phyloP scores from a whole-genome alignment of 2,113 vertebrate genomes.

The Notothenia coriiceps region DNA sequence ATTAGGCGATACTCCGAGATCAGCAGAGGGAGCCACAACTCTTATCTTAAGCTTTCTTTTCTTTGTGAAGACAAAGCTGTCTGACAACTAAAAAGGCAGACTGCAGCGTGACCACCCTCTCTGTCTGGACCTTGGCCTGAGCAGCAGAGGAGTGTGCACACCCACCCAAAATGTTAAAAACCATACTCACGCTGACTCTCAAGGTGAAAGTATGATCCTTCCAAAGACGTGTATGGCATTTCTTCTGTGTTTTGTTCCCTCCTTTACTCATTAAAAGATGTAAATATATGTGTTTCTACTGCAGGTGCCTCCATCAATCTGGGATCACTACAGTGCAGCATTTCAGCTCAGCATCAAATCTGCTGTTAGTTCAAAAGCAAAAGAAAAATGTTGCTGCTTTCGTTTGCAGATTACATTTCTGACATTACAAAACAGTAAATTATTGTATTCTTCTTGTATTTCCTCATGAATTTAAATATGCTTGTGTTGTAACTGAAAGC shows the following conservation, averaged over 20 bases:
- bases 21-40: conserved; percentile 78
- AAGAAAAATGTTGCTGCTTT: not conserved
- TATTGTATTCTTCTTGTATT: not conserved
- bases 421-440: not conserved
- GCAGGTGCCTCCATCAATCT: not conserved
- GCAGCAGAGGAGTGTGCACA: conserved; percentile 10
- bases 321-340: not conserved
- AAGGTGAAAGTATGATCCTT: conserved; percentile 34
- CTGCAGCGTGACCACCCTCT: conserved; percentile 42
- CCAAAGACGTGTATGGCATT: not conserved
- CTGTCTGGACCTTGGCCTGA: conserved; percentile 36
- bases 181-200: conserved; percentile 36
- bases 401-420: conserved; percentile 12
- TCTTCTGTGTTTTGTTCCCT: conserved; percentile 1
- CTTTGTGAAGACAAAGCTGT: conserved; percentile 57
- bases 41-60: conserved; percentile 64
- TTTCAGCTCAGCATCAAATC: conserved; percentile 27
- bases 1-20: conserved; percentile 64
- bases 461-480: conserved; percentile 20
- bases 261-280: not conserved
- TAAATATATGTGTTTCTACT: not conserved
- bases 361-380: conserved; percentile 20
- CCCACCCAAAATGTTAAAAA: conserved; percentile 21
- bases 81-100: conserved; percentile 47
- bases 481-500: conserved; percentile 20